Evolutionary conservation across 2,797 vertebrate genomes (phyloP).

Genomic region (Potorous gilbertii): DNA sequence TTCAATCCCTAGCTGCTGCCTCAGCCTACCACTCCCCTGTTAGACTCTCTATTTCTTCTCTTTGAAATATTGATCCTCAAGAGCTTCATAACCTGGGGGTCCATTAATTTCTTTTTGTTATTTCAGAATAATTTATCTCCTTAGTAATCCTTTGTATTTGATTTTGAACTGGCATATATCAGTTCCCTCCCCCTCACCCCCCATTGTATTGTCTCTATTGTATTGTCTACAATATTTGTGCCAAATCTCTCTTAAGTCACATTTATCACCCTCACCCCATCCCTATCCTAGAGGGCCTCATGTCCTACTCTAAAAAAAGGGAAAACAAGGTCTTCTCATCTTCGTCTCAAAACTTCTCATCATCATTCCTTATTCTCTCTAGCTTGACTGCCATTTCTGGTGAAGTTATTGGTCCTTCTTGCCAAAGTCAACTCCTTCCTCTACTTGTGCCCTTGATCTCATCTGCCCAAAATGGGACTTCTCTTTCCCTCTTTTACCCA

Average conservation of each 20-base stretch:
- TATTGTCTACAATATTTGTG: background rate
- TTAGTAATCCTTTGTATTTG: background rate
- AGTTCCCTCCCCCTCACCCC: background rate
- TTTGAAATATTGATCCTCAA: background rate
- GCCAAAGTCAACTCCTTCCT: background rate
- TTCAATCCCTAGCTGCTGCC: background rate
- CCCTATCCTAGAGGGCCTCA: background rate
- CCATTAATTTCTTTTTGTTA: background rate
- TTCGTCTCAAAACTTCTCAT: background rate
- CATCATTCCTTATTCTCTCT: background rate
- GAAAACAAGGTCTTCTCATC: background rate
- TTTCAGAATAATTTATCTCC: background rate
- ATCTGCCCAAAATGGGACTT: background rate
- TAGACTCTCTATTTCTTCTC: background rate
- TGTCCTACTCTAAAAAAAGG: background rate
- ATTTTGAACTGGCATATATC: background rate
- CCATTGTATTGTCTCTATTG: too few species aligned
- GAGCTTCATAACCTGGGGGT: background rate
- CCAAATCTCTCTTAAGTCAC: background rate
- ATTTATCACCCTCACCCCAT: background rate
- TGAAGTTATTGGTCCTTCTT: background rate
- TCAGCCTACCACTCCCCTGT: background rate
- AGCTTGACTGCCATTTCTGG: background rate
- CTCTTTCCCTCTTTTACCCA: background rate
- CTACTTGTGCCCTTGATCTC: background rate